Evolutionary conservation across 2,797 vertebrate genomes (phyloP).

Genomic region (Gila robusta): DNA sequence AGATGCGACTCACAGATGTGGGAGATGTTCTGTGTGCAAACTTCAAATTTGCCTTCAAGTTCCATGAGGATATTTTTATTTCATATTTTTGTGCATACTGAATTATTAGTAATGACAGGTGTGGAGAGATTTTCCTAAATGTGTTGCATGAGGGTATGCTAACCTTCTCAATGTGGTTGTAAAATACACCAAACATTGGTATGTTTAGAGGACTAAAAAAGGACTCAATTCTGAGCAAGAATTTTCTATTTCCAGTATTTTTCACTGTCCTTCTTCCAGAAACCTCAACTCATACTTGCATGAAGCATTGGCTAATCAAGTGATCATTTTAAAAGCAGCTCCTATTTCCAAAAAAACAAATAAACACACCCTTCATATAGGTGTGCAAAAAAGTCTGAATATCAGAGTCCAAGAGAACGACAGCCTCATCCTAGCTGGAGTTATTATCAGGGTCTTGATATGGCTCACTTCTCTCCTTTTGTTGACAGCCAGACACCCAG

Average conservation of each 20-base stretch:
- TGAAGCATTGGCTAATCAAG: conserved; percentile 69
- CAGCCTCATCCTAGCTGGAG: conserved; percentile 77
- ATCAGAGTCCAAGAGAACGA: conserved; percentile 81
- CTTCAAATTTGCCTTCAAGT: conserved; percentile 17
- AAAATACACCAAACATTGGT: conserved; percentile 19
- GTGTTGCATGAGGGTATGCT: conserved; percentile 3
- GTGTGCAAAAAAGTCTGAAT: conserved; percentile 78
- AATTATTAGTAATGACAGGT: conserved; percentile 40
- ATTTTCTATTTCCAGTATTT: background rate
- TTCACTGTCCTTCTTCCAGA: conserved; percentile 3
- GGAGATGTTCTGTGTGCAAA: conserved; percentile 8
- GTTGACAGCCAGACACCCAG: conserved; percentile 85
- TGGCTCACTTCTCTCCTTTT: conserved; percentile 84
- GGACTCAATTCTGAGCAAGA: background rate
- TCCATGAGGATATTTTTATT: background rate
- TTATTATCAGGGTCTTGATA: conserved; percentile 82
- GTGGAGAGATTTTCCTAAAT: conserved; percentile 17
- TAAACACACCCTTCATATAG: conserved; percentile 77
- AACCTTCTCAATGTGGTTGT: conserved; percentile 30
- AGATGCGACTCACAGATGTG: conserved; percentile 1
- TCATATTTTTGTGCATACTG: background rate
- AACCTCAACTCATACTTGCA: conserved; percentile 53
- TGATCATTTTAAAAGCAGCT: conserved; percentile 68
- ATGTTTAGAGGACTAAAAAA: conserved; percentile 4
- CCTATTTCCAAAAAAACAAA: conserved; percentile 80